phyloP scores from a whole-genome alignment of 2,888 invertebrate genomes.

The Meteorus colon region DNA sequence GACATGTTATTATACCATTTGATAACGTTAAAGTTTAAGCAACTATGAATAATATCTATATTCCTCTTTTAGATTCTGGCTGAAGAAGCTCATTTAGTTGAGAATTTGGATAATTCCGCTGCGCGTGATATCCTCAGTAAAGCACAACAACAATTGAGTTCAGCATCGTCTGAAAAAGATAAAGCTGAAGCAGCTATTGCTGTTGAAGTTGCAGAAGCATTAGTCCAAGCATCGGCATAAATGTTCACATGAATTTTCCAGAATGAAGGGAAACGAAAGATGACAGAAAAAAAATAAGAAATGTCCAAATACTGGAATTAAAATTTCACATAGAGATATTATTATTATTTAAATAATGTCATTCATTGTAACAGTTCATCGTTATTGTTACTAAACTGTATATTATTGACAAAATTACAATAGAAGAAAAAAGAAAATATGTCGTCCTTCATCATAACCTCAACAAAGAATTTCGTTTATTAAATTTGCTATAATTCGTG shows the following conservation, averaged over 20 bases:
- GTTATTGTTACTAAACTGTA: constrained; percentile 48
- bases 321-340: constrained; percentile 33
- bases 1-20: too few species aligned
- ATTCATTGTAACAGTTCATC: constrained; percentile 46
- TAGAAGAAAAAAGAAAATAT: constrained; percentile 26
- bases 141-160: constrained; percentile 86
- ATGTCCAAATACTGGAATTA: not conserved
- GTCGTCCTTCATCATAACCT: not conserved
- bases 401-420: constrained; percentile 44
- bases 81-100: constrained; percentile 94
- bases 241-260: constrained; percentile 34
- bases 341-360: constrained; percentile 42
- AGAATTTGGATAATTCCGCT: constrained; percentile 85
- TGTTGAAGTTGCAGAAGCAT: constrained; percentile 94
- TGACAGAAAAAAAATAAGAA: not conserved
- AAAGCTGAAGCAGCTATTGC: constrained; percentile 94
- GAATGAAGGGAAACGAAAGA: not conserved
- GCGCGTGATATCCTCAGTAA: constrained; percentile 88
- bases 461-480: not conserved
- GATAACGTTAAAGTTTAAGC: too few species aligned
- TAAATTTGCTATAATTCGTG: too few species aligned
- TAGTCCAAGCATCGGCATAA: constrained; percentile 88
- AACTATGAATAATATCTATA: not conserved
- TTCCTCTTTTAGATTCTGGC: constrained; percentile 83
- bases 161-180: constrained; percentile 89